Percentiles rank a stretch among this genome's conserved stretches.
phyloP scores from a whole-genome alignment of 2,113 vertebrate species.

The Parotia lawesii region DNA sequence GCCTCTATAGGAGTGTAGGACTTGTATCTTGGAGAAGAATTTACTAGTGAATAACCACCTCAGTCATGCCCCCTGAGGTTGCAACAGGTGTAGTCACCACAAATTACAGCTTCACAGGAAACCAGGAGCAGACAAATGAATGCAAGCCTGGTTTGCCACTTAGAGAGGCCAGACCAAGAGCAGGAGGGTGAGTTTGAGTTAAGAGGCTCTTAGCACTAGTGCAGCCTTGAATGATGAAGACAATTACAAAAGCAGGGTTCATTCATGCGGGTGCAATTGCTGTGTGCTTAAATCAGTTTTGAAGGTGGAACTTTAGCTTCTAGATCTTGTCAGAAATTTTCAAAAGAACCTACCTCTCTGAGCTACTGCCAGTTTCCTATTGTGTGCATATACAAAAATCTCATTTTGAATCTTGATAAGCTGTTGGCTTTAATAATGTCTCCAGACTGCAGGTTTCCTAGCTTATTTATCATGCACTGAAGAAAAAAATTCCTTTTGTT shows the following conservation, averaged over 20 bases:
- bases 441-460: constrained; percentile 14
- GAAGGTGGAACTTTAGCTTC: not conserved
- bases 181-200: not conserved
- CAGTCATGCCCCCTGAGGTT: not conserved
- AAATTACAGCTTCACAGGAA: not conserved
- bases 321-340: constrained; percentile 4
- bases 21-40: not conserved
- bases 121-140: not conserved
- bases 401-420: constrained; percentile 49
- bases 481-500: constrained; percentile 26
- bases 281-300: not conserved
- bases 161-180: not conserved
- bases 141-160: not conserved
- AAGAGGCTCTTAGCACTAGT: not conserved
- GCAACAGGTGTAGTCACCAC: not conserved
- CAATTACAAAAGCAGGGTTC: not conserved
- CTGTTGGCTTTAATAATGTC: constrained; percentile 43
- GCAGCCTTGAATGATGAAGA: not conserved
- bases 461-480: constrained; percentile 32
- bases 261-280: not conserved
- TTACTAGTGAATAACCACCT: not conserved
- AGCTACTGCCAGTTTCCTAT: not conserved
- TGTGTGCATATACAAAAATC: constrained; percentile 29
- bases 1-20: not conserved
- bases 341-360: not conserved